Percentiles rank a stretch among this genome's conserved stretches.
Evolutionary conservation across 2,888 invertebrate species (phyloP).

Genomic region (Cremastobaeus sp.): DNA sequence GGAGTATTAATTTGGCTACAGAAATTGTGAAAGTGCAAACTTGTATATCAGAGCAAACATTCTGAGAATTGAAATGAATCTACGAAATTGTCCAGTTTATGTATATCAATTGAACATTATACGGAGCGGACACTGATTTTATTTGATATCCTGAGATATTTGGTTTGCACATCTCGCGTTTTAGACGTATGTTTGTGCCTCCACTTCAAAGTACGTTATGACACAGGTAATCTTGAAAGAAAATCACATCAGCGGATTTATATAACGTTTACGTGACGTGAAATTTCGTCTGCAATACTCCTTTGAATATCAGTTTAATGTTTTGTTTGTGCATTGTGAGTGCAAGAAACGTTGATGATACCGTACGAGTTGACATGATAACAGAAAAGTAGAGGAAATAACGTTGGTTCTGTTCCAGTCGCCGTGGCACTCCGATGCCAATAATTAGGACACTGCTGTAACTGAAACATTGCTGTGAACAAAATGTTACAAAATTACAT

Average conservation of each 20-base stretch:
- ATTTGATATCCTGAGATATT: constrained; percentile 1
- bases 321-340: constrained; percentile 30
- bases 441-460: constrained; percentile 28
- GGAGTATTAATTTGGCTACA: no score
- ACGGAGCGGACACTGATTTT: constrained; percentile 13
- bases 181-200: neutral
- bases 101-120: no score
- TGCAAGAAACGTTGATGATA: constrained; percentile 31
- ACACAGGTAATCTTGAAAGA: constrained; percentile 33
- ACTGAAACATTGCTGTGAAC: no score
- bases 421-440: neutral
- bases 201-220: constrained; percentile 19
- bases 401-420: constrained; percentile 4
- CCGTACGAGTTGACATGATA: constrained; percentile 14
- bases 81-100: no score
- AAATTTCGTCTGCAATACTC: constrained; percentile 26
- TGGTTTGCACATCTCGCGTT: neutral
- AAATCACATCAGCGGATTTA: constrained; percentile 41
- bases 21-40: no score
- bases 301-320: constrained; percentile 36
- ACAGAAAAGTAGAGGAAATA: constrained; percentile 17
- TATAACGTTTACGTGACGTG: constrained; percentile 46
- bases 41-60: no score
- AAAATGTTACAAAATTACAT: no score
- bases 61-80: no score